These are phyloP conservation scores for Rafetus swinhoei DNA, from an alignment of 2,113 vertebrate species.

Conservation along the genomic window DNA sequence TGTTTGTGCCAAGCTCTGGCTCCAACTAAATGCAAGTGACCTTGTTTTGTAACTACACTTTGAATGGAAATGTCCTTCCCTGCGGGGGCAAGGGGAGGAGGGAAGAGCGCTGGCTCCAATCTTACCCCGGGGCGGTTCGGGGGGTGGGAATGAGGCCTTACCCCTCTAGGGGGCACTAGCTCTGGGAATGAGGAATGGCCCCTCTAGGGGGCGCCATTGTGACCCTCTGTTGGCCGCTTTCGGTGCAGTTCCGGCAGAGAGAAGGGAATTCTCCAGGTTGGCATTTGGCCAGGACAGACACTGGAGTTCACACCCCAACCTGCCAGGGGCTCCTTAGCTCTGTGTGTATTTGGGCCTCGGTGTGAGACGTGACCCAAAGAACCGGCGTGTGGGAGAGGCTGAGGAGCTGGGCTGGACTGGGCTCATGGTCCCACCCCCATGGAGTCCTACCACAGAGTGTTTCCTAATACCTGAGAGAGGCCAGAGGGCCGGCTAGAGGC, in stretches of 20 bases:
- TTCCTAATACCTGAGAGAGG: not conserved
- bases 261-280: not conserved
- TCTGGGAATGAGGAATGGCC: not conserved
- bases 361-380: not conserved
- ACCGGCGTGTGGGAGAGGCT: not conserved
- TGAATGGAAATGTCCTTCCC: not conserved
- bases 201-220: not conserved
- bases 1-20: not conserved
- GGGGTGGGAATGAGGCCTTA: too few relatives aligned
- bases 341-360: not conserved
- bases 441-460: not conserved
- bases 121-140: too few relatives aligned
- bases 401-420: not conserved
- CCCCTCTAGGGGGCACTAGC: too few relatives aligned
- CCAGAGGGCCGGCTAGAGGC: not conserved
- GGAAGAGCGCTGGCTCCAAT: not conserved
- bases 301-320: not conserved
- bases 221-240: too few relatives aligned
- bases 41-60: not conserved
- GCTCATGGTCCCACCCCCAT: not conserved
- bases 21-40: not conserved
- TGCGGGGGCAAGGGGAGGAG: not conserved
- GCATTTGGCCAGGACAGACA: not conserved
- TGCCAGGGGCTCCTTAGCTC: not conserved
- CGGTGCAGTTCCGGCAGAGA: not conserved